Conservation (phyloP, 1,140 invertebrate species). For the Daktulosphaira vitifoliae region DNA sequence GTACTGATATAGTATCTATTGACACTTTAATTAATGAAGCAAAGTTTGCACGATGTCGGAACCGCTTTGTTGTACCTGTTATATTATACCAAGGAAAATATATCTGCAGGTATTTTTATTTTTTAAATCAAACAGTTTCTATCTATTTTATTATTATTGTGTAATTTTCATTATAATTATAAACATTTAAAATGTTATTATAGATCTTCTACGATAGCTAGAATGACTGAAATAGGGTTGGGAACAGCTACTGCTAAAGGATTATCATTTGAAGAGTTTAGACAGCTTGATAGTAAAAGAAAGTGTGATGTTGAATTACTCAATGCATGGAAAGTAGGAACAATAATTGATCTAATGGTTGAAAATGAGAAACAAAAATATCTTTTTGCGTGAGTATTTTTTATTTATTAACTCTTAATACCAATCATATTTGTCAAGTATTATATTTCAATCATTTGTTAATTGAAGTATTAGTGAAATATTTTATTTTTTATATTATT, state of each 20-base stretch:
- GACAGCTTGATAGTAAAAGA: slow-evolving; percentile 57
- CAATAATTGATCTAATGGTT: slow-evolving; percentile 79
- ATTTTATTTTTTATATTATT: slow-evolving; percentile 9
- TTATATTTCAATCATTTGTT: slow-evolving; percentile 2
- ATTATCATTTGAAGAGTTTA: slow-evolving; percentile 46
- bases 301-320: slow-evolving; percentile 65
- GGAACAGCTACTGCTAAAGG: slow-evolving; percentile 46
- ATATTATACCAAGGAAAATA: slow-evolving; percentile 69
- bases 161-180: no score
- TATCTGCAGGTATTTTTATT: slow-evolving; percentile 48
- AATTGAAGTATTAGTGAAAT: neutral
- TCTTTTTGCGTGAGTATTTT: slow-evolving; percentile 62
- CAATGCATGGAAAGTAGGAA: slow-evolving; percentile 61
- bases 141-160: slow-evolving; percentile 23
- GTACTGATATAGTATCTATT: neutral
- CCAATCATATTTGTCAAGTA: no score
- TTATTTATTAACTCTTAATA: no score
- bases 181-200: slow-evolving; percentile 34
- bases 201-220: slow-evolving; percentile 57
- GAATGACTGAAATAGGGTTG: slow-evolving; percentile 66
- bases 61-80: slow-evolving; percentile 68
- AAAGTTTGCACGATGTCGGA: slow-evolving; percentile 56
- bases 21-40: slow-evolving; percentile 45
- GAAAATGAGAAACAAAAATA: slow-evolving; percentile 83
- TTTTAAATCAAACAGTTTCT: no score